Evolutionary conservation across 2,113 vertebrate species (phyloP), one percentile per base, ranked within the genome.

Genomic region (Nothoprocta pentlandii): DNA sequence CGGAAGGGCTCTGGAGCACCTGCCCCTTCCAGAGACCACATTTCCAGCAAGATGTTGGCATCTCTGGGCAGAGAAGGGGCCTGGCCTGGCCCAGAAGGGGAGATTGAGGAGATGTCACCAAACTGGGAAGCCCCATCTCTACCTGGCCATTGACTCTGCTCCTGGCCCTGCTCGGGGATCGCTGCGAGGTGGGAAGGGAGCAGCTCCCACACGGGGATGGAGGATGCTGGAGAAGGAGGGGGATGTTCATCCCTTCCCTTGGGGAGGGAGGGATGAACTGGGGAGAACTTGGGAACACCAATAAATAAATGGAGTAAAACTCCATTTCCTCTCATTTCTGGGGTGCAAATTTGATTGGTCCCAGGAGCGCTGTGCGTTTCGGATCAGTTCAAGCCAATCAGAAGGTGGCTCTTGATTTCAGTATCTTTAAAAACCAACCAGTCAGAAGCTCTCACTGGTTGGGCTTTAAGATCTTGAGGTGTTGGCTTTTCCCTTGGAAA

Each of bases 391-490:
- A 92, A 93, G 96, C 96, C 96, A 95, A 96, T 95, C 92, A 84
- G 92, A 96, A 95, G 91, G 96, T 47, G 92, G 95, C 88, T 97
- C 86, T 91, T 93, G 85, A 92, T 92, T 93, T 94, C 92, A 95
- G 92, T 96, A 93, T 91, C 96, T 94, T 96, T 96, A 96, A 97
- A 96, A 97, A 78, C 94, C 97, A 96, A 94, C 96, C 95, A 93
- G 4, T 80, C 81, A 76, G 94, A 86, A 94, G 87, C 77, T 92
- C 92, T 92, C 88, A 73, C 90, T 95, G 96, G 92, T 96, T 93
- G 95, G 95, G 93, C 92, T 96, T 97, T 89, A 96, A 97, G 95
- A 96, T 81, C 95, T 96, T 97, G 96, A 97, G 95, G 94, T 97
- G 96, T 96, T 67, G 4, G 94, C 94, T 96, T 96, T 88, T 96